Conservation (phyloP, 2,113 vertebrate genomes). For the Indicator indicator region DNA sequence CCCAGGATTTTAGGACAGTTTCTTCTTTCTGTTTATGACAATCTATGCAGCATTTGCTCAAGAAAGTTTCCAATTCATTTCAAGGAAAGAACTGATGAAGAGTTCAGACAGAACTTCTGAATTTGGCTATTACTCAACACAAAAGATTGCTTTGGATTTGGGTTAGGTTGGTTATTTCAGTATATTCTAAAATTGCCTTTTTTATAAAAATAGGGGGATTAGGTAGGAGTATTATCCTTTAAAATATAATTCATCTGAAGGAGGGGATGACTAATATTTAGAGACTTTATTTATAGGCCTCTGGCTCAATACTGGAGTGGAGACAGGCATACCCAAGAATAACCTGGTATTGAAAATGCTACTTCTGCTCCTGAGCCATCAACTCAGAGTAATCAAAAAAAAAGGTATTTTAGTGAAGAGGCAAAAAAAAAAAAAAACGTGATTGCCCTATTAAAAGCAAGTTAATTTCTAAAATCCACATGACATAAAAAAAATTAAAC, state of each 20-base stretch:
- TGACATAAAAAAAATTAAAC: neutral
- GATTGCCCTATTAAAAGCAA: neutral
- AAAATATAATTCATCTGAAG: constrained; percentile 33
- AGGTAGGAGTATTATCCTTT: constrained; percentile 60
- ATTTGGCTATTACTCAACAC: neutral
- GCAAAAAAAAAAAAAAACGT: neutral
- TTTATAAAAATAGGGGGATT: constrained; percentile 56
- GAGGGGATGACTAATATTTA: constrained; percentile 59
- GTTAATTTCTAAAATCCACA: neutral
- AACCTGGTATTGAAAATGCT: neutral
- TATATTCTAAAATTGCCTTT: constrained; percentile 13
- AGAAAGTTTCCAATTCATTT: neutral
- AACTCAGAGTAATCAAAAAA: neutral
- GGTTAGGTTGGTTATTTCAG: constrained; percentile 33
- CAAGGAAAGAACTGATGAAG: neutral
- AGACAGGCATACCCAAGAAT: constrained; percentile 17
- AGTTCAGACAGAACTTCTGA: constrained; percentile 15
- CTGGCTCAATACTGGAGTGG: neutral
- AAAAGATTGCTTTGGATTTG: constrained; percentile 13
- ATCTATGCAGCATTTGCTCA: neutral
- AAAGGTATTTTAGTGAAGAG: neutral
- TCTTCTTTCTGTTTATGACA: neutral
- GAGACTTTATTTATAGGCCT: constrained; percentile 45
- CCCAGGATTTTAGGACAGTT: neutral
- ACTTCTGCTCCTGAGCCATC: neutral